Evolutionary conservation across 1,140 invertebrate genomes (phyloP).

Genomic region (Arion vulgaris): DNA sequence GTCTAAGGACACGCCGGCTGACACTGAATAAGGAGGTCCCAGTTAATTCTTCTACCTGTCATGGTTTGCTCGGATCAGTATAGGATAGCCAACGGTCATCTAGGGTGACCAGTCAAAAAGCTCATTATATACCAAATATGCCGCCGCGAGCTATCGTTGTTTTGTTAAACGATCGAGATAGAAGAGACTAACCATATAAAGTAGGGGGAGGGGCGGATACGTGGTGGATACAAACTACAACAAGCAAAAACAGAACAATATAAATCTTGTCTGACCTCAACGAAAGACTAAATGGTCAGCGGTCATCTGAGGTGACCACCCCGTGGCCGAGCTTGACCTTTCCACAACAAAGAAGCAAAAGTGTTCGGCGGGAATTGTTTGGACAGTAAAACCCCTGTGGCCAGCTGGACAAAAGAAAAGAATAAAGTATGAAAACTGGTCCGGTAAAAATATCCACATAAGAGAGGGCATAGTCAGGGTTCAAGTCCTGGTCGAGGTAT

Average conservation of each 20-base stretch:
- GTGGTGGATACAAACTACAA: background rate
- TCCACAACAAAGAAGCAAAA: background rate
- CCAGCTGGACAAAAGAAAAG: too few species aligned
- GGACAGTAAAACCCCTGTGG: background rate
- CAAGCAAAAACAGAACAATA: background rate
- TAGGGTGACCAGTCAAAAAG: background rate
- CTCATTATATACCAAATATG: background rate
- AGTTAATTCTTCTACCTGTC: too few species aligned
- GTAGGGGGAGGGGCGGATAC: too few species aligned
- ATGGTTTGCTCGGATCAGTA: background rate
- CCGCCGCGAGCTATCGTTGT: too few species aligned
- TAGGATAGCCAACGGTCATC: constrained; percentile 23
- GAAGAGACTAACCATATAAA: background rate
- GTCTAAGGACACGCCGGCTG: too few species aligned
- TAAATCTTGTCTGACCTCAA: too few species aligned
- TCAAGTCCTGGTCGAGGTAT: too few species aligned
- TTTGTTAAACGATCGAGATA: background rate
- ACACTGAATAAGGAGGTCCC: too few species aligned
- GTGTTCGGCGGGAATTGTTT: background rate
- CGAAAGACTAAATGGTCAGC: background rate
- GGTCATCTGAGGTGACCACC: background rate
- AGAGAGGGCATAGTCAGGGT: too few species aligned
- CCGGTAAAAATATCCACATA: too few species aligned
- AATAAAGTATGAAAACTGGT: too few species aligned
- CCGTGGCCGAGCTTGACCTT: background rate